Percentiles rank a stretch among this genome's conserved stretches.
Evolutionary conservation across 2,888 invertebrate genomes (phyloP).

Genomic region (Leptothorax acervorum): DNA sequence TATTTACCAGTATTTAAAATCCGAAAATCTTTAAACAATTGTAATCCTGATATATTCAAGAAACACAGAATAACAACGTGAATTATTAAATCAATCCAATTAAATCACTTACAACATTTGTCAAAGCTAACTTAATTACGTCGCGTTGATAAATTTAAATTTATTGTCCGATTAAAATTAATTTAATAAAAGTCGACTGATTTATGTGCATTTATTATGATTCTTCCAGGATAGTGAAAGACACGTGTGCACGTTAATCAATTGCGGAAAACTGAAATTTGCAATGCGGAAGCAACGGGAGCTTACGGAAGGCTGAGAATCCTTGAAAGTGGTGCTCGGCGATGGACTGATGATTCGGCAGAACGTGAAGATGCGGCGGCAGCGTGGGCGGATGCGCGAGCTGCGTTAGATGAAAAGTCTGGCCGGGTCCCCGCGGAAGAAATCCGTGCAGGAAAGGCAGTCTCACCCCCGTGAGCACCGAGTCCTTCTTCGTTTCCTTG

Average conservation of each 20-base stretch:
- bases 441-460: slow-evolving; percentile 77
- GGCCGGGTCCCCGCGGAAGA: slow-evolving; percentile 81
- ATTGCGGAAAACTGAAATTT: neutral
- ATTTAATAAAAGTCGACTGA: neutral
- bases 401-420: slow-evolving; percentile 82
- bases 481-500: slow-evolving; percentile 83
- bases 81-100: neutral
- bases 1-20: slow-evolving; percentile 2
- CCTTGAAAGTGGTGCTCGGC: slow-evolving; percentile 84
- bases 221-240: neutral
- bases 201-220: neutral
- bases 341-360: slow-evolving; percentile 76
- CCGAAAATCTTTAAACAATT: neutral
- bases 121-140: neutral
- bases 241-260: neutral
- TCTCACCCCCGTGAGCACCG: slow-evolving; percentile 64
- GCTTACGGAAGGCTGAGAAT: slow-evolving; percentile 87
- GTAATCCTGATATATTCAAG: neutral
- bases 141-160: neutral
- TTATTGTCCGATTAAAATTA: neutral
- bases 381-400: slow-evolving; percentile 85
- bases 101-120: neutral
- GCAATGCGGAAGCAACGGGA: slow-evolving; percentile 14
- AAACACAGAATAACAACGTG: neutral
- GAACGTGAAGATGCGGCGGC: slow-evolving; percentile 73